Evolutionary conservation across 2,113 vertebrate species (phyloP).

Genomic region (Istiophorus platypterus): DNA sequence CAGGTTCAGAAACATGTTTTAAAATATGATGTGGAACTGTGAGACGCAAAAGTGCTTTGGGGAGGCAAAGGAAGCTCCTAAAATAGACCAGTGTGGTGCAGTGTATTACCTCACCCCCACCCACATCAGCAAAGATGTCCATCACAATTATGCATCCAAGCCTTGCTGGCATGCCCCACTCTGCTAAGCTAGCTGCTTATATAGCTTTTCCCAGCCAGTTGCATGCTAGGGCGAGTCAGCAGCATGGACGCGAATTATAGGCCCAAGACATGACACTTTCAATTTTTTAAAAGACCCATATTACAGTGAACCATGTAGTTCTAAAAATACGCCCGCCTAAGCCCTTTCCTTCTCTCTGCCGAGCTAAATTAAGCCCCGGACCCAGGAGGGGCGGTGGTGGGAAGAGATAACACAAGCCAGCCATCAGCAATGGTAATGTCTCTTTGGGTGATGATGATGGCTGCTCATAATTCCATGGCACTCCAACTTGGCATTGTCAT

Average conservation of each 20-base stretch:
- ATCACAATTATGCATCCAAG: slow-evolving; percentile 69
- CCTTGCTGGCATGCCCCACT: slow-evolving; percentile 62
- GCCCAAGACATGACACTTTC: slow-evolving; percentile 65
- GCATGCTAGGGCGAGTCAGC: slow-evolving; percentile 46
- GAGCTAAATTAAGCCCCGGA: slow-evolving; percentile 67
- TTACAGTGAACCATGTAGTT: slow-evolving; percentile 55
- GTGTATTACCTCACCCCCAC: slow-evolving; percentile 74
- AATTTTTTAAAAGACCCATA: slow-evolving; percentile 66
- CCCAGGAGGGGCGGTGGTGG: slow-evolving; percentile 59
- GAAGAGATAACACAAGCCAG: slow-evolving; percentile 65
- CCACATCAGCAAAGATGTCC: slow-evolving; percentile 75
- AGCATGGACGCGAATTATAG: slow-evolving; percentile 43
- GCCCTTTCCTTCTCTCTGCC: slow-evolving; percentile 60
- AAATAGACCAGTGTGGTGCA: slow-evolving; percentile 69
- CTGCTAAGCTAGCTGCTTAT: slow-evolving; percentile 47
- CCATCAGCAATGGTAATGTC: slow-evolving; percentile 58
- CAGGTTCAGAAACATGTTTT: background rate
- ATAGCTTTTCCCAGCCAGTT: slow-evolving; percentile 45
- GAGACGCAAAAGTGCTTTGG: slow-evolving; percentile 66
- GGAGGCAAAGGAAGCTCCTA: slow-evolving; percentile 60
- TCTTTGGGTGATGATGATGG: slow-evolving; percentile 64
- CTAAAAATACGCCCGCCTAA: slow-evolving; percentile 73
- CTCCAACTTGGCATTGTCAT: slow-evolving; percentile 62
- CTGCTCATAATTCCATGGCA: slow-evolving; percentile 50
- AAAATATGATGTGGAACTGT: slow-evolving; percentile 36